phyloP scores from a whole-genome alignment of 2,888 invertebrate genomes.

The Diadromus collaris region DNA sequence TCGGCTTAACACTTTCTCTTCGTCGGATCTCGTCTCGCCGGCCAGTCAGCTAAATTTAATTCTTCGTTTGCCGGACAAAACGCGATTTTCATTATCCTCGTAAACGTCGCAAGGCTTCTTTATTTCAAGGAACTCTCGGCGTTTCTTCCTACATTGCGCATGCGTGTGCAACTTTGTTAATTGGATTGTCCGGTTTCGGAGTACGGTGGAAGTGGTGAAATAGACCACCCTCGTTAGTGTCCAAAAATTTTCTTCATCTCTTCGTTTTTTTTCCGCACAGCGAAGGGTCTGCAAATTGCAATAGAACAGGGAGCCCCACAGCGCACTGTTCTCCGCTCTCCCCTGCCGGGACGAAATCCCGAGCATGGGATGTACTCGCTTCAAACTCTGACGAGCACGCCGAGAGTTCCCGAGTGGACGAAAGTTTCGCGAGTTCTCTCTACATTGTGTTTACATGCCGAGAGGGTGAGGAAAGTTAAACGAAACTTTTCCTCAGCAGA shows the following conservation, averaged over 20 bases:
- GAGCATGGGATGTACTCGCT: background rate
- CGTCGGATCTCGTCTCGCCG: background rate
- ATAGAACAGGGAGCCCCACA: background rate
- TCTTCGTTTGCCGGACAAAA: background rate
- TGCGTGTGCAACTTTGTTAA: no score
- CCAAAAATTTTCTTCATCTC: background rate
- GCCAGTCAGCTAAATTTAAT: background rate
- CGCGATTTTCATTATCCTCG: constrained; percentile 29
- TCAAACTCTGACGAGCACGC: constrained; percentile 14
- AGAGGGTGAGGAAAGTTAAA: background rate
- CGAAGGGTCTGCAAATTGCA: background rate
- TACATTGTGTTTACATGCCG: background rate
- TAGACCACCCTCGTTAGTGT: background rate
- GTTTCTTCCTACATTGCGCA: no score
- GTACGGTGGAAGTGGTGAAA: no score
- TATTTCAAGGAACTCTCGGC: no score
- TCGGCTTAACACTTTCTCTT: constrained; percentile 30
- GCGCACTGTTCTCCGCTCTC: background rate
- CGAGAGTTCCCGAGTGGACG: constrained; percentile 8
- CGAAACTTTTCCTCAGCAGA: background rate
- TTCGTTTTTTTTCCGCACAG: background rate
- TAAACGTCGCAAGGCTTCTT: background rate
- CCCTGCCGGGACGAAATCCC: background rate
- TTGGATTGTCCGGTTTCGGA: no score
- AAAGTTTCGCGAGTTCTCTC: constrained; percentile 13